These are phyloP conservation scores for Hippocampus mohnikei DNA, from an alignment of 2,113 vertebrate species.

Conservation along the genomic window DNA sequence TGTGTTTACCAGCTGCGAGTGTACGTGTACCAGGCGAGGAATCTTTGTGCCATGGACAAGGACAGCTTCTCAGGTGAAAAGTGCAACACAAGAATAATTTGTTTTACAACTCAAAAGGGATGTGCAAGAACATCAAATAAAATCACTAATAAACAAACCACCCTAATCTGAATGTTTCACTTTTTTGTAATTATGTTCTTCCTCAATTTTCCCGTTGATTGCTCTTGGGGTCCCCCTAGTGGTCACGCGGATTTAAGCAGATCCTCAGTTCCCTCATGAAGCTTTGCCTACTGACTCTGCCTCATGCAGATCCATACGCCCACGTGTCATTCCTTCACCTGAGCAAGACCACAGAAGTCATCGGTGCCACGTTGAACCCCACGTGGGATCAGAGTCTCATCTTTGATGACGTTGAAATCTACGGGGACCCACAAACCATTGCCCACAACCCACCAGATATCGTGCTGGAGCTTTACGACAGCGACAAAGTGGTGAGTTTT, in stretches of 20 bases:
- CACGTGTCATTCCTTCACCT: slow-evolving; percentile 92
- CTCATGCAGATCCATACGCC: slow-evolving; percentile 86
- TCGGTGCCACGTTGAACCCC: slow-evolving; percentile 86
- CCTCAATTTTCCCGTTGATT: background rate
- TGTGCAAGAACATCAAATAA: background rate
- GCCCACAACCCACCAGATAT: slow-evolving; percentile 80
- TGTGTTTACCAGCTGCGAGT: slow-evolving; percentile 89
- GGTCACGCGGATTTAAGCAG: background rate
- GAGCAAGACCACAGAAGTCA: slow-evolving; percentile 93
- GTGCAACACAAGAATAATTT: background rate
- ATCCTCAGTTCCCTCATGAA: background rate
- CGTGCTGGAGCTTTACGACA: slow-evolving; percentile 85
- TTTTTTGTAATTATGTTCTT: background rate
- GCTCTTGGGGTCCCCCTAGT: background rate
- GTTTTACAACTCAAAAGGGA: background rate
- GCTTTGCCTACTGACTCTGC: background rate
- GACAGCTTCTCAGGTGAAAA: slow-evolving; percentile 95
- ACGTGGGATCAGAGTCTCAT: slow-evolving; percentile 96
- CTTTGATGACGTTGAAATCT: slow-evolving; percentile 92
- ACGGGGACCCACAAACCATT: slow-evolving; percentile 80
- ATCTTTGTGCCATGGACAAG: slow-evolving; percentile 92
- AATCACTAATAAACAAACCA: too few species aligned
- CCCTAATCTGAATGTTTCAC: too few species aligned
- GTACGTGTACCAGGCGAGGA: slow-evolving; percentile 91
- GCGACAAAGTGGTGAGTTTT: slow-evolving; percentile 87